These are phyloP conservation scores for Guaruba guarouba DNA, from an alignment of 2,113 vertebrate genomes.

Conservation along the genomic window DNA sequence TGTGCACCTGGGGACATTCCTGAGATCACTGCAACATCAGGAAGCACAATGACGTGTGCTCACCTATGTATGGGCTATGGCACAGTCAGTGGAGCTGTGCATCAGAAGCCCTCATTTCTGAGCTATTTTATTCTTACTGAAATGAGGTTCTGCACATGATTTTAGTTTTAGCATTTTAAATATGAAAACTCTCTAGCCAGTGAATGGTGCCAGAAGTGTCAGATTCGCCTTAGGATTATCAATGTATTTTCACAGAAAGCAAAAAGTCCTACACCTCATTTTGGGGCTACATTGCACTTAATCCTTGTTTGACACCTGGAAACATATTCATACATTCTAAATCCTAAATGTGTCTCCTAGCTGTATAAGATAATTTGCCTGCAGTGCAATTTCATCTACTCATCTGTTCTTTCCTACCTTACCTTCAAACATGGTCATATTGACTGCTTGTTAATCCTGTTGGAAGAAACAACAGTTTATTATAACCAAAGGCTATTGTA, in stretches of 20 bases:
- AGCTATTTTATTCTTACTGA: background rate
- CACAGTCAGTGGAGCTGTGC: rapidly evolving
- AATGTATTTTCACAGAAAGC: background rate
- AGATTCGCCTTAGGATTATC: background rate
- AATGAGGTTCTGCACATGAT: background rate
- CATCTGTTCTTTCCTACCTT: background rate
- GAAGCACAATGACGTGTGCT: background rate
- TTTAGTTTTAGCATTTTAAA: background rate
- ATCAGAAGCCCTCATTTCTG: background rate
- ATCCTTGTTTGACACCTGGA: background rate
- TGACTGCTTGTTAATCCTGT: background rate
- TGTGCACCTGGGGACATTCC: background rate
- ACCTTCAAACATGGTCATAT: rapidly evolving
- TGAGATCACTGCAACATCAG: background rate
- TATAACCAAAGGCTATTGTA: background rate
- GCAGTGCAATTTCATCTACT: background rate
- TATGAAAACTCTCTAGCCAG: background rate
- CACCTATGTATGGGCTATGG: background rate
- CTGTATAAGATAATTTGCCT: background rate
- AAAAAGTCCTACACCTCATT: background rate
- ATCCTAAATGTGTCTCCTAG: background rate
- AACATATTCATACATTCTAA: background rate
- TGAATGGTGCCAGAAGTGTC: background rate
- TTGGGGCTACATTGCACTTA: background rate
- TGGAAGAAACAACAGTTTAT: background rate